These are phyloP conservation scores for Gallinago solitaria DNA, from an alignment of 2,797 vertebrate species.

Conservation along the genomic window DNA sequence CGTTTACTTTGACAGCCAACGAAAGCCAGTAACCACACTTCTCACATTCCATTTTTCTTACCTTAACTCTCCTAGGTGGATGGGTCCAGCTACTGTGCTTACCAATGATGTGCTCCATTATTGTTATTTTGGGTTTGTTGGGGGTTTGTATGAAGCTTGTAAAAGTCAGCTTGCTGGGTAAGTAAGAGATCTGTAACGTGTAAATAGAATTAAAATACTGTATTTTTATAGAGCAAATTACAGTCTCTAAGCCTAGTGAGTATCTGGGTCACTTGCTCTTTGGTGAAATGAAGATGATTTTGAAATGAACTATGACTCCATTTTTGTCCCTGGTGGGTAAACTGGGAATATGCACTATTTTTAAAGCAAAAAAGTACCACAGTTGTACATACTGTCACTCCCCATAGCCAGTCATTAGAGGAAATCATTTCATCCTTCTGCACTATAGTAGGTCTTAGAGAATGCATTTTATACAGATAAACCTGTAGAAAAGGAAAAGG, in stretches of 20 bases:
- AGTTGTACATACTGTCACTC: constrained; percentile 22
- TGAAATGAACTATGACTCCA: constrained; percentile 54
- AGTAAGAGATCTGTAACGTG: constrained; percentile 54
- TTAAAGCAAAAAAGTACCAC: constrained; percentile 69
- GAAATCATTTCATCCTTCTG: constrained; percentile 57
- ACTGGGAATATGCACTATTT: constrained; percentile 62
- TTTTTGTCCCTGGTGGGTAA: constrained; percentile 67
- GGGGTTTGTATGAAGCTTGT: constrained; percentile 45
- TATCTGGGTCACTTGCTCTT: constrained; percentile 60
- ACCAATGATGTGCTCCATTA: constrained; percentile 5
- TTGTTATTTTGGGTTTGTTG: not conserved
- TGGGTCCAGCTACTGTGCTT: constrained; percentile 35
- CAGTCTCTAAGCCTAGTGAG: constrained; percentile 53
- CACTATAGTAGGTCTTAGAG: constrained; percentile 59
- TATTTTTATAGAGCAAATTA: constrained; percentile 79
- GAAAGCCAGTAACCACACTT: not conserved
- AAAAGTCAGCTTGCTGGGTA: constrained; percentile 61
- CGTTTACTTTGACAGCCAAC: not conserved
- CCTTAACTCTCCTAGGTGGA: not conserved
- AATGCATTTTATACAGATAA: constrained; percentile 63
- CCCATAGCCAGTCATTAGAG: constrained; percentile 47
- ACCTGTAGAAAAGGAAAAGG: constrained; percentile 44
- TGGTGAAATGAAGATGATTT: constrained; percentile 56
- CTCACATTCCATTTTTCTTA: constrained; percentile 4
- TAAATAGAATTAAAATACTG: constrained; percentile 74